Evolutionary conservation across 2,888 invertebrate species (phyloP), one percentile per base, ranked within the genome.

Genomic region (Melanostoma scalare): DNA sequence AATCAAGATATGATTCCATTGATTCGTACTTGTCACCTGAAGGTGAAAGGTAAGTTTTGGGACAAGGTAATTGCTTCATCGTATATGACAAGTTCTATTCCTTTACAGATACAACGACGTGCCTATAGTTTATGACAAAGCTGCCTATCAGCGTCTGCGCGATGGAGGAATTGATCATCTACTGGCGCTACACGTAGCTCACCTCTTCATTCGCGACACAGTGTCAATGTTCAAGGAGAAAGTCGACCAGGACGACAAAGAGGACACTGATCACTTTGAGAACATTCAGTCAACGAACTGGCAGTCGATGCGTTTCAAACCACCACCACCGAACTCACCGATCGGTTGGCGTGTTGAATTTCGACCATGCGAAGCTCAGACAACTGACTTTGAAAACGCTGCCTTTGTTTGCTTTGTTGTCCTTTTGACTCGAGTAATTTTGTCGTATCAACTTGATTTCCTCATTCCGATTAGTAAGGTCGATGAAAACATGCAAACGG

Each of bases 281-380:
- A 99, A 99, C 90, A 98, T 99, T 87, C 99, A 99, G 90, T 99
- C 99, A 0, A 99, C 99, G 36, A 99, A 99, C 92, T 99, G 99
- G 99, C 99, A 99, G 92, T 98, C 98, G 40, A 98, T 99, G 98
- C 93, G 98, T 48, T 99, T 99, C 92, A 99, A 99, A 92, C 99
- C 99, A 38, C 99, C 99, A 52, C 98, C 98, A 33, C 97, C 98
- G 0, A 95, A 98, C 90, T 97, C 98, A 6, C 93, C 96, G 61
- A 99, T 99, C 88, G 99, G 99, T 44, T 99, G 99, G 99, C 94
- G 99, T 86, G 99, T 99, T 0, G 99, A 99, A 93, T 99, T 99
- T 93, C 94, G 99, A 36, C 99, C 99, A 50, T 99, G 99, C 90
- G 98, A 98, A 92, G 96, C 98, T 30, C 99, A 99, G 92, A 94